Percentiles rank a stretch among this genome's conserved stretches.
phyloP scores from a whole-genome alignment of 2,113 vertebrate genomes.

The Bucco capensis region DNA sequence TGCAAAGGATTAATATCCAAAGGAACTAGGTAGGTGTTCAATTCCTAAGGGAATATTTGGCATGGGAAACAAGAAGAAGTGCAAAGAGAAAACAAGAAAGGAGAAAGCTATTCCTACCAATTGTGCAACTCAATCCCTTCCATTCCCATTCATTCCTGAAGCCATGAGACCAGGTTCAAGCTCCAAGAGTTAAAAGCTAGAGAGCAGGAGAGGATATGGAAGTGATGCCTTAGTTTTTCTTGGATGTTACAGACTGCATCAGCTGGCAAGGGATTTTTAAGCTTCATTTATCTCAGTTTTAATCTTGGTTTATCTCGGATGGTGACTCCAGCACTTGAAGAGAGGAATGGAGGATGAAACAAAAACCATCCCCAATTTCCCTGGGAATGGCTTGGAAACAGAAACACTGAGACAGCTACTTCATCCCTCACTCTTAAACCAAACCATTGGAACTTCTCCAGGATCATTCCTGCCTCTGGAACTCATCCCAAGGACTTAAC shows the following conservation, averaged over 20 bases:
- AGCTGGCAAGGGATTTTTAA: not conserved
- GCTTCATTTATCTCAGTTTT: not conserved
- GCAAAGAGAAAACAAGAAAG: conserved; percentile 24
- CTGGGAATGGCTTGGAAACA: not conserved
- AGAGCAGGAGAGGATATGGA: not conserved
- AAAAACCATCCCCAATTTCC: not conserved
- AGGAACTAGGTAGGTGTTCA: too few species aligned
- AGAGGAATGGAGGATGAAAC: not conserved
- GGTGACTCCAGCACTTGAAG: too few species aligned
- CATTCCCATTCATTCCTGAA: not conserved
- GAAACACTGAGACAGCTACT: not conserved
- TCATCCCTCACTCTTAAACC: accelerated
- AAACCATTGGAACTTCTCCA: not conserved
- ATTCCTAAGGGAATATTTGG: conserved; percentile 32
- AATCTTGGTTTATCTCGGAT: too few species aligned
- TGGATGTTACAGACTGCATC: not conserved
- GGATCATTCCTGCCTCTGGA: not conserved
- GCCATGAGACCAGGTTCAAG: not conserved
- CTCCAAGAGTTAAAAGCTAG: accelerated
- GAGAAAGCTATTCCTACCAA: conserved; percentile 11
- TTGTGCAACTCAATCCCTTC: conserved; percentile 14
- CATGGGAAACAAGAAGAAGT: conserved; percentile 34
- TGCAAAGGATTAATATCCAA: too few species aligned
- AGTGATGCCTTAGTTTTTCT: too few species aligned
- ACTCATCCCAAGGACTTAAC: not conserved